Evolutionary conservation across 92 coral and sea anemone species (phyloP), one percentile per base, ranked within the genome.

Genomic region (Zoanthus solanderi): DNA sequence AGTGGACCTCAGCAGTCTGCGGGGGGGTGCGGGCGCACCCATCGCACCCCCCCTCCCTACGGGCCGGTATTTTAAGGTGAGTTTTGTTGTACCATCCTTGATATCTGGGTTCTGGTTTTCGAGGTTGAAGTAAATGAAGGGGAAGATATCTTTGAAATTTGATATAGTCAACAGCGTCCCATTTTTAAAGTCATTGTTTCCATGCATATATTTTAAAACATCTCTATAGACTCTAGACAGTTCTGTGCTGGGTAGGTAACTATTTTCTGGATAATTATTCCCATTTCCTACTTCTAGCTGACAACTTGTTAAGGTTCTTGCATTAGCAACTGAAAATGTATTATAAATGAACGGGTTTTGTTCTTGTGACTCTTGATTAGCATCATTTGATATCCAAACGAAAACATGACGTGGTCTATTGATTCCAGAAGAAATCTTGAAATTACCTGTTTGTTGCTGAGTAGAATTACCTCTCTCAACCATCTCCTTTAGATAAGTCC

Each of bases 311-410:
- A 60, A 15, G 13, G 67, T 6, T 1, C 0, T 23, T 0, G 18
- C 67, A 16, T 60, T 60, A 1, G 67, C 67, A 4, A 60, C 67
- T 13, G 67, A 60, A 15, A 71, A 85, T 6, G 89, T 85, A 69
- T 85, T 85, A 45, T 54, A 85, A 0, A 85, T 46, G 84, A 85
- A 85, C 7, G 89, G 89, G 81, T 85, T 85, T 2, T 61, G 45
- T 1, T 13, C 30, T 52, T 85, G 89, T 29, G 5, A 5, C 12
- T 85, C 81, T 34, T 0, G 87, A 17, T 76, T 85, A 6, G 86
- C 89, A 53, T 74, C 81, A 7, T 85, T 85, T 17, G 68, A 28
- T 42, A 76, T 56, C 86, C 89, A 85, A 32, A 85, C 42, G 71
- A 85, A 85, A 4, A 85, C 84, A 53, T 75, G 89, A 17, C 89